Base-by-base conservation (phyloP, 2,888 invertebrate species). In the Rhyacophila evoluta region DNA sequence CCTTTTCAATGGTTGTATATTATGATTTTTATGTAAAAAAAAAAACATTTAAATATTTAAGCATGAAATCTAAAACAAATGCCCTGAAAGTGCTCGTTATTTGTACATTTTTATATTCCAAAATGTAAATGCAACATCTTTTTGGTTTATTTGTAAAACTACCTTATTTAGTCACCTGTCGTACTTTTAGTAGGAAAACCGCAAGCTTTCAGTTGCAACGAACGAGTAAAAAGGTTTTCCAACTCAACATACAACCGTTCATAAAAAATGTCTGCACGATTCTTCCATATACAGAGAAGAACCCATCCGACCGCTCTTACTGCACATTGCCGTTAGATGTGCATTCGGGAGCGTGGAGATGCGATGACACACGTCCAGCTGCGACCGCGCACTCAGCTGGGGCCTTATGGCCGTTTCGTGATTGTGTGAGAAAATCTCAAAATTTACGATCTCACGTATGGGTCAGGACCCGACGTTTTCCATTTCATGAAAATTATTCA, bases 341-440 rank as follows among this genome's bases (percentile, higher is more conserved):
- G 55, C 55, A 55, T 55, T 55, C 15, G 19, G 19, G 55, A 55
- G 55, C 55, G 55, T 55, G 10, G 15, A 55, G 55, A 55, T 55
- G 55, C 15, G 55, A 55, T 55, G 55, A 25, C 19, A 55, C 55
- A 55, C 55, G 55, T 55, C 55, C 55, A 55, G 19, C 55, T 55
- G 55, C 2, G 55, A 19, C 55, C 55, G 55, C 55, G 19, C 55
- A 55, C 55, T 55, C 25, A 55, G 10, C 55, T 19, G 19, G 29
- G n/a, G 69, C 69, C 69, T 29, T 29, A 39, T 55, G 72, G 41
- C 67, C 39, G 68, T 27, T 38, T 33, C 73, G 77, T 77, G 77
- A 73, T 68, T 38, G 38, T 28, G 72, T 36, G 69, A 67, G 73
- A 77, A 73, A 77, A 77, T 55, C 68, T n/a, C n/a, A 55, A 69